These are phyloP conservation scores for Festucalex cinctus DNA, from an alignment of 2,113 vertebrate genomes.

Conservation along the genomic window DNA sequence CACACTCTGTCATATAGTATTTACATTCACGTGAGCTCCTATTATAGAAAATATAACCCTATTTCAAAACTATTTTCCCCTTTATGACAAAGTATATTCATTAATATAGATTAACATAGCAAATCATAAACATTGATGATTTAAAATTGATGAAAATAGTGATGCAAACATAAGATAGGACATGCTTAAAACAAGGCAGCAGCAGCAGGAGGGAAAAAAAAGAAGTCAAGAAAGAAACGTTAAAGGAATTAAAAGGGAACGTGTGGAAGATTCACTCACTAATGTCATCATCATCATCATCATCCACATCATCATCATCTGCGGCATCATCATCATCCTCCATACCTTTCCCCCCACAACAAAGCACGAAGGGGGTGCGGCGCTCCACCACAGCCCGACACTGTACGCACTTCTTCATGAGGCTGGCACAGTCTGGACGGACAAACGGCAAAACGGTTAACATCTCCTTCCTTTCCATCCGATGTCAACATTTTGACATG, in stretches of 20 bases:
- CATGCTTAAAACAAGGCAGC: conserved; percentile 32
- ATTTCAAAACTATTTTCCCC: background rate
- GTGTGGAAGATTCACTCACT: conserved; percentile 85
- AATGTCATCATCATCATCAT: conserved; percentile 91
- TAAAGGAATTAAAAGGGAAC: conserved; percentile 71
- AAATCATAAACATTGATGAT: background rate
- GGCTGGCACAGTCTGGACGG: conserved; percentile 87
- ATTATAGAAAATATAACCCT: background rate
- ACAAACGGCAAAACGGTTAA: background rate
- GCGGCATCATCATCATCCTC: conserved; percentile 86
- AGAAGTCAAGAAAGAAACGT: conserved; percentile 15
- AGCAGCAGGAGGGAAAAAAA: conserved; percentile 26
- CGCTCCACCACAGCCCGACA: conserved; percentile 95
- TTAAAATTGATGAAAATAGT: conserved; percentile 18
- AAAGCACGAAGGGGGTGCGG: conserved; percentile 92
- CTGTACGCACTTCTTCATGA: conserved; percentile 99
- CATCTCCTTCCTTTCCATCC: background rate
- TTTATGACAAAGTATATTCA: background rate
- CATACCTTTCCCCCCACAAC: conserved; percentile 95
- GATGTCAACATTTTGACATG: background rate
- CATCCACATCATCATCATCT: conserved; percentile 76
- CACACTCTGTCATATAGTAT: background rate
- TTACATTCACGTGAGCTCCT: background rate
- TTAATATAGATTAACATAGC: background rate
- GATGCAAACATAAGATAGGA: conserved; percentile 22